Conservation (phyloP, 2,113 vertebrate genomes). For the Nesoenas mayeri region DNA sequence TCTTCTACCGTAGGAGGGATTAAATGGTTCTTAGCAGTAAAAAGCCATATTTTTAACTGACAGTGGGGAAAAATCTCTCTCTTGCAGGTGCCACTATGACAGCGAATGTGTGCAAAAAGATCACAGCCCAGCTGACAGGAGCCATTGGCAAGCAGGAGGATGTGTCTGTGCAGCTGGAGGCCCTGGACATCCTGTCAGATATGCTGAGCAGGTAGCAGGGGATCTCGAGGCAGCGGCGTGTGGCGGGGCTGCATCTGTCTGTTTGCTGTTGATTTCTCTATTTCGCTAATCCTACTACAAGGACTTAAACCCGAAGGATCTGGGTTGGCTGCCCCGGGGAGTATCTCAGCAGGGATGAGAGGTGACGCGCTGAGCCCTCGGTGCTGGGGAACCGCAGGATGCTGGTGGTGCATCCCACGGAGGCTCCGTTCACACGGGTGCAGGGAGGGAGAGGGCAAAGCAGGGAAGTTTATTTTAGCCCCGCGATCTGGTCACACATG, state of each 20-base stretch:
- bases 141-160: slow-evolving; percentile 92
- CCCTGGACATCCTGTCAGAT: slow-evolving; percentile 95
- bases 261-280: neutral
- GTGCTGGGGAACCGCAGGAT: neutral
- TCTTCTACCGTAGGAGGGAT: neutral
- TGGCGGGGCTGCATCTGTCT: neutral
- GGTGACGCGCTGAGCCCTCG: neutral
- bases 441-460: neutral
- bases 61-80: neutral
- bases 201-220: slow-evolving; percentile 90
- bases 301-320: neutral
- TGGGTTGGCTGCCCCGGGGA: neutral
- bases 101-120: slow-evolving; percentile 89
- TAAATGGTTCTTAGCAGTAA: neutral
- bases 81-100: slow-evolving; percentile 84
- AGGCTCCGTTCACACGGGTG: neutral
- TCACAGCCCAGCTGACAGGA: slow-evolving; percentile 91
- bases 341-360: neutral
- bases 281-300: neutral
- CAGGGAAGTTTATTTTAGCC: slow-evolving; percentile 48
- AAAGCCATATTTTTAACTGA: neutral
- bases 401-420: neutral
- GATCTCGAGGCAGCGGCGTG: neutral
- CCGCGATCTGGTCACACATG: neutral
- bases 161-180: slow-evolving; percentile 91